A percentile compares a stretch with the other conserved stretches of the same genome.
Evolutionary conservation across 2,888 invertebrate genomes (phyloP).

Genomic region (Ophraella communa): DNA sequence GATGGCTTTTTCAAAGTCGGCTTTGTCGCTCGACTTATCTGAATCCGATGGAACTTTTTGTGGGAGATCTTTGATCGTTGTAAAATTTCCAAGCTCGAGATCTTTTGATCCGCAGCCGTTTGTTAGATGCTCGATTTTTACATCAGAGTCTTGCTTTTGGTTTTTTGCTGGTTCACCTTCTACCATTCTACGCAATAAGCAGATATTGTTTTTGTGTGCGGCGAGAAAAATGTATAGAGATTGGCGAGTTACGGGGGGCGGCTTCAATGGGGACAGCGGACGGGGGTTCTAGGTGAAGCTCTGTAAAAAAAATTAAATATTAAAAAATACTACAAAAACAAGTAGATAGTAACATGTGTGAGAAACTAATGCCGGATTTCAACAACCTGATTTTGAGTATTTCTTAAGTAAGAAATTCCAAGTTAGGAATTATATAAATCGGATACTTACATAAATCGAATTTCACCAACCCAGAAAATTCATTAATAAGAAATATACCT

Average conservation of each 20-base stretch:
- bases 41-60: conserved; percentile 63
- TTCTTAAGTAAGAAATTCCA: no score
- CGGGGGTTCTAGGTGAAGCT: conserved; percentile 48
- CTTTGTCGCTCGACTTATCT: conserved; percentile 70
- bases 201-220: conserved; percentile 40
- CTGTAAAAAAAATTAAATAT: conserved; percentile 47
- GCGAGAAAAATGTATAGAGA: conserved; percentile 38
- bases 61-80: conserved; percentile 42
- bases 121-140: conserved; percentile 80
- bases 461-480: no score
- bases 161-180: conserved; percentile 84
- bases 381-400: no score
- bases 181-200: conserved; percentile 79
- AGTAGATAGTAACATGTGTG: no score
- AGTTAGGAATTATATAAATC: no score
- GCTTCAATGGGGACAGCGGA: conserved; percentile 56
- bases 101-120: conserved; percentile 81
- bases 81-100: conserved; percentile 54
- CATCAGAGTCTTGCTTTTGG: conserved; percentile 80
- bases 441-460: no score
- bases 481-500: no score
- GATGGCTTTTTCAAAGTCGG: conserved; percentile 88
- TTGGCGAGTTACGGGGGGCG: conserved; percentile 46
- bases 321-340: neutral
- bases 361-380: no score